Conservation (phyloP, 2,888 invertebrate genomes). For the Smittia aterrima region DNA sequence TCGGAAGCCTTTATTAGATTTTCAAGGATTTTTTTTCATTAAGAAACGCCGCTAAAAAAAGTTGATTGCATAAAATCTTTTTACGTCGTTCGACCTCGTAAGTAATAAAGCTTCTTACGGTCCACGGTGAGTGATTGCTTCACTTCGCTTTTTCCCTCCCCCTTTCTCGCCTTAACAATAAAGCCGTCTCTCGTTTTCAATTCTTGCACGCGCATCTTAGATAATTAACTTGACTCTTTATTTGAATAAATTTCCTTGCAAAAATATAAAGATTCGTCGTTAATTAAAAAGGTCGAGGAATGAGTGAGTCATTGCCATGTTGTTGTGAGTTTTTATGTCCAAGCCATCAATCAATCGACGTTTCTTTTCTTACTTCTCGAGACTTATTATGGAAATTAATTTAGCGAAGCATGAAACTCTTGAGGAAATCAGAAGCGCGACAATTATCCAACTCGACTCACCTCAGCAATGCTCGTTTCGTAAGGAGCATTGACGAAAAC, state of each 20-base stretch:
- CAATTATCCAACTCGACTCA: constrained; percentile 50
- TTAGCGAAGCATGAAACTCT: not conserved
- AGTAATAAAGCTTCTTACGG: constrained; percentile 9
- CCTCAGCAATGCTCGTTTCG: constrained; percentile 75
- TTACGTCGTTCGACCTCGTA: not conserved
- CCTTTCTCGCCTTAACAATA: not conserved
- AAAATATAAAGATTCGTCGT: not conserved
- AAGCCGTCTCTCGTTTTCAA: not conserved
- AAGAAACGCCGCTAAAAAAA: not conserved
- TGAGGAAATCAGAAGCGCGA: not conserved
- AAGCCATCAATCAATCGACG: not conserved
- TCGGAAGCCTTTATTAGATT: constrained; percentile 6
- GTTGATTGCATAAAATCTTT: constrained; percentile 8
- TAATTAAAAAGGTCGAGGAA: not conserved
- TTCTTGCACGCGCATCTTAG: constrained; percentile 7
- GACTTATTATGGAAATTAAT: not conserved
- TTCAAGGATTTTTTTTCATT: not conserved
- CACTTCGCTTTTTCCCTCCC: not conserved
- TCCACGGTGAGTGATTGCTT: not conserved
- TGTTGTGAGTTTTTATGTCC: not conserved
- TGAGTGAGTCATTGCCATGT: not conserved
- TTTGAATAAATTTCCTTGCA: constrained; percentile 10
- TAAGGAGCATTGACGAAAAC: constrained; percentile 73
- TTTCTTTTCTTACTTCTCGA: not conserved
- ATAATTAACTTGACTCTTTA: constrained; percentile 12